Percentiles rank a stretch among this genome's conserved stretches.
Conservation (phyloP, 2,797 vertebrate species). For the Enteromius anoplus region DNA sequence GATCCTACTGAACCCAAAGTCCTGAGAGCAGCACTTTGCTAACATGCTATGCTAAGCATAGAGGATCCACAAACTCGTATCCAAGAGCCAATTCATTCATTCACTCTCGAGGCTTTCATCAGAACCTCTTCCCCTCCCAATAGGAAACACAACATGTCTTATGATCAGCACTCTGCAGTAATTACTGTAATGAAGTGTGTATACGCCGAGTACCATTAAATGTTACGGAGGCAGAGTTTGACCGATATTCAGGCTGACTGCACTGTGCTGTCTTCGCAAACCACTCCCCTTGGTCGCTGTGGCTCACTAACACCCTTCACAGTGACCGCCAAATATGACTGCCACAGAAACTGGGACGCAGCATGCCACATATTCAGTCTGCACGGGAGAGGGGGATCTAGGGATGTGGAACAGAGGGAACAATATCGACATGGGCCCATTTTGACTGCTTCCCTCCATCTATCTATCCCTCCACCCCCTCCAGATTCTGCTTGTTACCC, state of each 20-base stretch:
- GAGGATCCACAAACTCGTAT: constrained; percentile 48
- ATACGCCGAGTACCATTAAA: constrained; percentile 41
- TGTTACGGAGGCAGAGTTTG: background rate
- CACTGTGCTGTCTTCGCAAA: constrained; percentile 37
- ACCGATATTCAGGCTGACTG: constrained; percentile 48
- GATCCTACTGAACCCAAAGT: constrained; percentile 70
- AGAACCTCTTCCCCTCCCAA: constrained; percentile 1
- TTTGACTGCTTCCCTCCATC: constrained; percentile 47
- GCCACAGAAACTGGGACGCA: constrained; percentile 61
- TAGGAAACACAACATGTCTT: constrained; percentile 45
- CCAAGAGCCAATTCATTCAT: constrained; percentile 45
- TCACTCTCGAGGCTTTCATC: constrained; percentile 38
- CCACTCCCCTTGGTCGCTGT: constrained; percentile 44
- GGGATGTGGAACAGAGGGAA: constrained; percentile 64
- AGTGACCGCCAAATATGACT: constrained; percentile 59
- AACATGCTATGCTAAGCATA: constrained; percentile 73
- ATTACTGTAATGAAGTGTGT: constrained; percentile 57
- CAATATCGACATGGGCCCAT: constrained; percentile 65
- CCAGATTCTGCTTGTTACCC: constrained; percentile 46
- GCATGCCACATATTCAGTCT: constrained; percentile 65
- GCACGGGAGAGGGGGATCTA: constrained; percentile 56
- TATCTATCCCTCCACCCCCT: constrained; percentile 30
- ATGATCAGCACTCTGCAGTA: constrained; percentile 52
- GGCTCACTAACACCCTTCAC: constrained; percentile 60
- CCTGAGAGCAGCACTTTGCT: constrained; percentile 79